These are phyloP conservation scores for Anisognathus igniventris DNA, from an alignment of 2,797 vertebrate species.

Conservation along the genomic window DNA sequence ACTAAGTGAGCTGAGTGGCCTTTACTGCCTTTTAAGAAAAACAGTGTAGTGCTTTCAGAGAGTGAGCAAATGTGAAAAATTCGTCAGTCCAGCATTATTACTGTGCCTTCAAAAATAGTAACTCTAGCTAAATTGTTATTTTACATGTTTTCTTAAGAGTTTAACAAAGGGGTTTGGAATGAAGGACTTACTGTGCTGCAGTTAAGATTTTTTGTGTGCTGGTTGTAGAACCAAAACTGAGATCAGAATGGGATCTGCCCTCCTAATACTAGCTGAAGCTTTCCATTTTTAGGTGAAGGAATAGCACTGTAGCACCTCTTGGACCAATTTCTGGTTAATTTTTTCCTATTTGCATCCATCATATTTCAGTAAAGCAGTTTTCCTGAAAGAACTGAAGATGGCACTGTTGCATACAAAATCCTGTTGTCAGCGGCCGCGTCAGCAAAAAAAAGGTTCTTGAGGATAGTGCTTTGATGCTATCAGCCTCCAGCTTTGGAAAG, in stretches of 20 bases:
- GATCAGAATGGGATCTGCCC: accelerated
- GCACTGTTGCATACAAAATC: background rate
- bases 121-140: background rate
- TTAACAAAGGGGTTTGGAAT: background rate
- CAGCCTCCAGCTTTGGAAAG: background rate
- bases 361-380: background rate
- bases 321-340: background rate
- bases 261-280: background rate
- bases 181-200: background rate
- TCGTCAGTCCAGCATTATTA: accelerated
- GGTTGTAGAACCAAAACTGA: background rate
- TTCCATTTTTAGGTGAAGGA: background rate
- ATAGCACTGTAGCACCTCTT: accelerated
- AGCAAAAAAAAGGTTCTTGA: background rate
- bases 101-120: background rate
- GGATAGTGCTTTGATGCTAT: background rate
- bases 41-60: background rate
- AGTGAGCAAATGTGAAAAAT: background rate
- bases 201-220: background rate
- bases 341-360: background rate
- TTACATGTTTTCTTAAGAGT: background rate
- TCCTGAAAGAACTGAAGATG: background rate
- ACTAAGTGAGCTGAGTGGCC: background rate
- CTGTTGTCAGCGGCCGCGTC: accelerated
- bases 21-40: background rate